Evolutionary conservation across 2,797 vertebrate genomes (phyloP), one percentile per base, ranked within the genome.

Genomic region (Argyrosomus regius): DNA sequence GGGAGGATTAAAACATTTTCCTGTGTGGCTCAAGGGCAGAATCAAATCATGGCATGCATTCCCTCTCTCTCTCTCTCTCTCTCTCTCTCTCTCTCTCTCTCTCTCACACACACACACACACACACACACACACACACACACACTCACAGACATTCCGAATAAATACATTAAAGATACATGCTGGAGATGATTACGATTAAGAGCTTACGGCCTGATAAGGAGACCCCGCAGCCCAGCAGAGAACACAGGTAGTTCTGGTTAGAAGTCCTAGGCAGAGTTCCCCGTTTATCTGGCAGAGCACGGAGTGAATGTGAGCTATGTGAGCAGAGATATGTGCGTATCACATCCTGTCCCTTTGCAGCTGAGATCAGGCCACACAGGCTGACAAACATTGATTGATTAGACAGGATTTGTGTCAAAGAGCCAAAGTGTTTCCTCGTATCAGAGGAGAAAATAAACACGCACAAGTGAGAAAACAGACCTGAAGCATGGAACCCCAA

Each of bases 391-490:
- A 71, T 77, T 66, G 88, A 88, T 77, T 82, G 87, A 91, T 90
- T 79, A 46, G 77, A 85, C 58, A 26, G 61, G 64, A 84, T 77
- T 83, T 84, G 75, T 77, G 80, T 89, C 83, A 82, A 68, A 82
- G 71, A 31, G 53, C 72, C 50, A 66, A 82, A 79, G 75, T 74
- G 75, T 82, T 91, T 91, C 88, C 88, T 90, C 58, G 4, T 83
- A 89, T 91, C 81, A 88, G 59, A 86, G 72, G 70, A 78, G 71
- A 88, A 90, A 92, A 90, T 84, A 92, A 90, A 90, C 88, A 48
- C 52, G 7, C 63, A 86, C 6, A 52, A 83, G 74, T 58, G 77
- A 66, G 75, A 90, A 91, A 88, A 88, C 79, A 89, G 90, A 86
- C 76, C 63, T 52, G 49, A 73, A 72, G 69, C 65, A 78, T 5